These are phyloP conservation scores for Branchipolynoe longqiensis DNA, from an alignment of 2,888 invertebrate species.

Conservation along the genomic window DNA sequence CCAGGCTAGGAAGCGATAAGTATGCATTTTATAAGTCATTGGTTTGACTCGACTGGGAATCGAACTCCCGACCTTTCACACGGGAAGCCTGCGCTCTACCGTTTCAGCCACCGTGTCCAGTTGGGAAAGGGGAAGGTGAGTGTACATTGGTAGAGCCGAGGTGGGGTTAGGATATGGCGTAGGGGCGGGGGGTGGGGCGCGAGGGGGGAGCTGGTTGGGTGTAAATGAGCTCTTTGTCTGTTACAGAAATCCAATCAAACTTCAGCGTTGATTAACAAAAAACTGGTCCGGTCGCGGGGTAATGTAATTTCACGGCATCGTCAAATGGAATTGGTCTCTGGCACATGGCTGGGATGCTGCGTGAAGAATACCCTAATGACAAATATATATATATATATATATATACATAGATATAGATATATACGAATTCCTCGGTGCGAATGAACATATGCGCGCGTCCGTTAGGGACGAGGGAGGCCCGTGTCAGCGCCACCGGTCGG, in stretches of 20 bases:
- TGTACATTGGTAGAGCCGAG: background rate
- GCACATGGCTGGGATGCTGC: constrained; percentile 1
- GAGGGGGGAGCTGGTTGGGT: background rate
- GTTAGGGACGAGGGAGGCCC: too few relatives aligned
- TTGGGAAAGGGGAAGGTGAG: background rate
- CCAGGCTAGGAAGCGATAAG: too few relatives aligned
- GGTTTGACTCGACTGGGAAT: too few relatives aligned
- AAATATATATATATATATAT: background rate
- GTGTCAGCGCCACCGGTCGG: too few relatives aligned
- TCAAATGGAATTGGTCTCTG: constrained; percentile 43
- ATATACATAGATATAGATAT: too few relatives aligned
- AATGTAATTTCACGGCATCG: constrained; percentile 44
- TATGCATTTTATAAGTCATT: too few relatives aligned
- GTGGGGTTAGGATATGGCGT: background rate
- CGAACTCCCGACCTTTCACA: too few relatives aligned
- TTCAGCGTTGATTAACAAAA: constrained; percentile 50
- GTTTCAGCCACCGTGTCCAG: too few relatives aligned
- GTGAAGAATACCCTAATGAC: too few relatives aligned
- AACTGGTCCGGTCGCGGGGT: background rate
- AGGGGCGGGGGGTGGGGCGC: background rate
- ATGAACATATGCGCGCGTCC: too few relatives aligned
- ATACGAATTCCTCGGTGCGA: too few relatives aligned
- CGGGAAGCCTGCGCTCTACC: too few relatives aligned
- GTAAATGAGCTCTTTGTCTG: constrained; percentile 52
- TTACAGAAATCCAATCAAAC: constrained; percentile 46